Conservation (phyloP, 1,140 invertebrate genomes). For the Drosophila novamexicana region DNA sequence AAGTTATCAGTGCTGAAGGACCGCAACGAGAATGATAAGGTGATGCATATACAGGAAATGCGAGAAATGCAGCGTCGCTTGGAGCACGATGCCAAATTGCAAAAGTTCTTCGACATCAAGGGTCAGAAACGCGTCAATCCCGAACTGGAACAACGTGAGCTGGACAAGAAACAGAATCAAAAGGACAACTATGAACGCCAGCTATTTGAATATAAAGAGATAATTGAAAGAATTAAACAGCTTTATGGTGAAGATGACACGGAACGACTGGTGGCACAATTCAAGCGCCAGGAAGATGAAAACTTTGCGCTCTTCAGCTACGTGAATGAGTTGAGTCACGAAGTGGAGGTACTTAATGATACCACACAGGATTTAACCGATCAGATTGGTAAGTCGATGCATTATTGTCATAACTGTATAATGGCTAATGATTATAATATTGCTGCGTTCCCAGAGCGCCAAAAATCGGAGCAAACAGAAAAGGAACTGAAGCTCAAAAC, state of each 20-base stretch:
- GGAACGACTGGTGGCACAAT: constrained; percentile 90
- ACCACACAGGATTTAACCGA: constrained; percentile 88
- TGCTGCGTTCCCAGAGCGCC: constrained; percentile 55
- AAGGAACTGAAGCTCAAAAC: constrained; percentile 84
- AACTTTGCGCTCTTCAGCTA: constrained; percentile 97
- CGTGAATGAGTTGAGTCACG: constrained; percentile 95
- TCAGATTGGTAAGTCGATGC: constrained; percentile 86
- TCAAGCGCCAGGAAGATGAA: constrained; percentile 94
- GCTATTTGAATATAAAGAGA: constrained; percentile 89
- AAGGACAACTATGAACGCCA: constrained; percentile 89
- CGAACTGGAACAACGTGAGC: constrained; percentile 90
- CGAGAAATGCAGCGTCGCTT: constrained; percentile 93
- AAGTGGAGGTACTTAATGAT: constrained; percentile 91
- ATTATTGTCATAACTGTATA: constrained; percentile 20
- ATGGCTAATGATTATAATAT: not conserved
- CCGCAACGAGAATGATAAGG: constrained; percentile 86
- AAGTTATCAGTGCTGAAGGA: constrained; percentile 92
- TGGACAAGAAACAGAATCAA: constrained; percentile 87
- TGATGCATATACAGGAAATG: constrained; percentile 89
- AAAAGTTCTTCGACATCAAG: constrained; percentile 93
- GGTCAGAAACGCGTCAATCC: constrained; percentile 92
- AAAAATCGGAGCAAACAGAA: constrained; percentile 85
- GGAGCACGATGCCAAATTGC: constrained; percentile 93
- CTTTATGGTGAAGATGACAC: constrained; percentile 90
- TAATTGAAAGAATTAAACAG: constrained; percentile 89